phyloP scores from a whole-genome alignment of 2,888 invertebrate genomes.

The Rhorus exstirpatorius region DNA sequence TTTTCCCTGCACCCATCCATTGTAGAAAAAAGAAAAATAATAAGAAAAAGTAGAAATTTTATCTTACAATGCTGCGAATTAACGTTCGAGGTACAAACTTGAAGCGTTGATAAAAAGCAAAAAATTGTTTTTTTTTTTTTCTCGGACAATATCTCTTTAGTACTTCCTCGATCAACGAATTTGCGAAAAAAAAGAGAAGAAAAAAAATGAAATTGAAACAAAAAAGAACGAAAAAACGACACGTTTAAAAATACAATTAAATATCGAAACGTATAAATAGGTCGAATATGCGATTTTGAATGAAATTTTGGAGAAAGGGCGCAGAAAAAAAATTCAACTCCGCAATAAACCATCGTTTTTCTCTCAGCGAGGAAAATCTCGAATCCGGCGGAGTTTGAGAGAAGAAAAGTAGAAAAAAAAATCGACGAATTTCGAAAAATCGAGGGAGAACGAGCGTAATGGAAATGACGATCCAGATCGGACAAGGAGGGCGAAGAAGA shows the following conservation, averaged over 20 bases:
- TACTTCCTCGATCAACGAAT: constrained; percentile 34
- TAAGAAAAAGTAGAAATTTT: constrained; percentile 11
- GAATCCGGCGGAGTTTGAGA: constrained; percentile 16
- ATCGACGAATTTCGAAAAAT: constrained; percentile 26
- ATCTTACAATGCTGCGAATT: not conserved
- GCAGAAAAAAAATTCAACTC: constrained; percentile 30
- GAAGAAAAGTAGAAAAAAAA: constrained; percentile 27
- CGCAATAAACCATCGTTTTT: not conserved
- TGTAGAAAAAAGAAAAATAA: constrained; percentile 39
- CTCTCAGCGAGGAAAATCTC: constrained; percentile 22
- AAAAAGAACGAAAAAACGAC: constrained; percentile 6
- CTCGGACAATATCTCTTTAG: not conserved
- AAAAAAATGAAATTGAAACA: constrained; percentile 15
- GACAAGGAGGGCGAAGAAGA: not conserved
- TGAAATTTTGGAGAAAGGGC: constrained; percentile 25
- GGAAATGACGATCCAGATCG: constrained; percentile 13
- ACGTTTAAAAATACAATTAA: constrained; percentile 38
- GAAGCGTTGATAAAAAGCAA: too few species aligned
- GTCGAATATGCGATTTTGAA: constrained; percentile 28
- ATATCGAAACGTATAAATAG: constrained; percentile 46
- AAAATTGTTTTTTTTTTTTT: not conserved
- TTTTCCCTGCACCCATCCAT: constrained; percentile 18
- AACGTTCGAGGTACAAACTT: not conserved
- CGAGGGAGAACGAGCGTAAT: constrained; percentile 19
- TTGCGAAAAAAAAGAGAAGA: not conserved